phyloP scores from a whole-genome alignment of 2,797 vertebrate genomes.

The Hafferia zeledoni region DNA sequence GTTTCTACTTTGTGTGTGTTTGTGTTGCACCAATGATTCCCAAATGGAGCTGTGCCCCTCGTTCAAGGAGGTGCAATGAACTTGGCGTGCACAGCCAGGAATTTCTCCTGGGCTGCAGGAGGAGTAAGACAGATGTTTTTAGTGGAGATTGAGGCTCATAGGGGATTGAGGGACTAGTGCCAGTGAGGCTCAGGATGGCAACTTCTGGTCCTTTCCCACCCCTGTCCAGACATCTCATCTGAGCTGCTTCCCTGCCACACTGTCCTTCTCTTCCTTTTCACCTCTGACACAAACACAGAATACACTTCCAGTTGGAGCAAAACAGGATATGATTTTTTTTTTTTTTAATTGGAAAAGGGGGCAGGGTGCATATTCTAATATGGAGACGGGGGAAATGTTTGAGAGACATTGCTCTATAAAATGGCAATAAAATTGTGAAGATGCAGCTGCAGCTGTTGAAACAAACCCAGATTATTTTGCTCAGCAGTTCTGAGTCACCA shows the following conservation, averaged over 20 bases:
- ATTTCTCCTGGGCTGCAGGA: background rate
- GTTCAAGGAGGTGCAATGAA: background rate
- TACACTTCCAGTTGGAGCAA: background rate
- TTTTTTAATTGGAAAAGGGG: background rate
- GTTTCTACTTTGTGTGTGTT: background rate
- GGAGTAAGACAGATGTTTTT: background rate
- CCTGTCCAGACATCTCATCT: background rate
- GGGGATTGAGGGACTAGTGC: background rate
- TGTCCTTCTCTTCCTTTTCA: background rate
- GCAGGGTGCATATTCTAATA: background rate
- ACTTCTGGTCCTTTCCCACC: background rate
- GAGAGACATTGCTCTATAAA: background rate
- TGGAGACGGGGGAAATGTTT: background rate
- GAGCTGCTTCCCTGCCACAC: background rate
- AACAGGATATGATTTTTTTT: background rate
- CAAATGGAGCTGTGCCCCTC: background rate
- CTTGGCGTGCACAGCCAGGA: background rate
- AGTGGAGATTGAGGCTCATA: background rate
- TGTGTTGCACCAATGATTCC: background rate
- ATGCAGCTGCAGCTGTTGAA: constrained; percentile 20
- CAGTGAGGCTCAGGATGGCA: background rate
- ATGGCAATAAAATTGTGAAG: background rate
- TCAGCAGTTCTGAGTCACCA: constrained; percentile 41
- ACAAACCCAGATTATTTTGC: background rate
- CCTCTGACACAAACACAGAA: background rate